Conservation (phyloP, 2,888 invertebrate genomes). For the Scaeva pyrastri region DNA sequence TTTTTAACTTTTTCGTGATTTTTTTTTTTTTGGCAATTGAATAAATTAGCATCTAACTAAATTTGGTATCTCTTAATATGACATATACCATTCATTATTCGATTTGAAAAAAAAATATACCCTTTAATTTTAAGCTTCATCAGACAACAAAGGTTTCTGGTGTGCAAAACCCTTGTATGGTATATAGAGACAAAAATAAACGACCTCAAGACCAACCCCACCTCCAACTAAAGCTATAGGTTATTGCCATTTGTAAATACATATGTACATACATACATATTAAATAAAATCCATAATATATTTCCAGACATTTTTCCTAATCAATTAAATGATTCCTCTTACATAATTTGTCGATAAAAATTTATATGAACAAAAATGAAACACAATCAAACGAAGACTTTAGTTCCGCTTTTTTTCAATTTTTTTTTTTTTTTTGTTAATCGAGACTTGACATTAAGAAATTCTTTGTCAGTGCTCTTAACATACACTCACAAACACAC, state of each 20-base stretch:
- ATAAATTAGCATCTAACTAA: slow-evolving; percentile 17
- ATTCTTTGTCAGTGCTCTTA: slow-evolving; percentile 20
- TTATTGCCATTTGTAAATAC: slow-evolving; percentile 7
- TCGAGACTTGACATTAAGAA: slow-evolving; percentile 49
- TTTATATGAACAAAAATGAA: neutral
- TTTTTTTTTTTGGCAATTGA: slow-evolving; percentile 19
- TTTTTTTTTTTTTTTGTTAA: too few relatives aligned
- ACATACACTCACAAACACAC: neutral
- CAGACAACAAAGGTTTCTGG: slow-evolving; percentile 18
- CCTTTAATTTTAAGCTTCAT: neutral
- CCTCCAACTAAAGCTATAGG: slow-evolving; percentile 30
- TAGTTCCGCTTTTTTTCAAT: slow-evolving; percentile 43
- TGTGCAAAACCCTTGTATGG: slow-evolving; percentile 15
- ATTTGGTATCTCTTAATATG: slow-evolving; percentile 6
- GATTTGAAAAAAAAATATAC: neutral
- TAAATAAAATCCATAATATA: neutral
- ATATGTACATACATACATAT: too few relatives aligned
- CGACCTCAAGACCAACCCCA: slow-evolving; percentile 31
- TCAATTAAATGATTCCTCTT: slow-evolving; percentile 21
- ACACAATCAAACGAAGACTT: slow-evolving; percentile 13
- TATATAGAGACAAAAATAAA: neutral
- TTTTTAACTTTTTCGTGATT: too few relatives aligned
- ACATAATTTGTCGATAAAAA: slow-evolving; percentile 41
- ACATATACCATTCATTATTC: slow-evolving; percentile 1
- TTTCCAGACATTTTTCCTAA: slow-evolving; percentile 7